Conservation (phyloP, 2,797 vertebrate species). For the Microhierax caerulescens region DNA sequence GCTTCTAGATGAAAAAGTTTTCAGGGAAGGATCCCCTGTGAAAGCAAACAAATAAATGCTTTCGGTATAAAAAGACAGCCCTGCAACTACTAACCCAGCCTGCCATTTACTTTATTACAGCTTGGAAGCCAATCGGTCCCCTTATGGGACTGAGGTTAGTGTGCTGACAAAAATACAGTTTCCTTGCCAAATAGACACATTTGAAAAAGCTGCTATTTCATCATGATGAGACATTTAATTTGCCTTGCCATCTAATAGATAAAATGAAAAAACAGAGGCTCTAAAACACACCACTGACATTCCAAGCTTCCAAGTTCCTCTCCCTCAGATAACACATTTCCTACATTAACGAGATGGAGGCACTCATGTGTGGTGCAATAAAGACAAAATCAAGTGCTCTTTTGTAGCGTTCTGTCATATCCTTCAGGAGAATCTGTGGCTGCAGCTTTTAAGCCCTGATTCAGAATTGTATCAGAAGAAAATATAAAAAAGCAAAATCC, state of each 20-base stretch:
- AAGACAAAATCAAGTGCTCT: constrained; percentile 47
- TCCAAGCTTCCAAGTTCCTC: not conserved
- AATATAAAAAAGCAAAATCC: not conserved
- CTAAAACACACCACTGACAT: not conserved
- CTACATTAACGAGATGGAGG: constrained; percentile 49
- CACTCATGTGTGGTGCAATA: constrained; percentile 57
- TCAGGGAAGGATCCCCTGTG: not conserved
- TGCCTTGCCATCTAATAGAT: constrained; percentile 35
- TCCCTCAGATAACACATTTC: constrained; percentile 45
- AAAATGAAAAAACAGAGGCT: not conserved
- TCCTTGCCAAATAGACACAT: constrained; percentile 42
- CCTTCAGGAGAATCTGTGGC: not conserved
- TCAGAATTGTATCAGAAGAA: not conserved
- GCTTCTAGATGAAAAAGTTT: not conserved
- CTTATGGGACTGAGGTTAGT: not conserved
- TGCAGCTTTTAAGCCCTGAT: not conserved
- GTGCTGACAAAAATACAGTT: not conserved
- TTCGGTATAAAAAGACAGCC: not conserved
- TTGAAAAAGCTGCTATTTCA: constrained; percentile 32
- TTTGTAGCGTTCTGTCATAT: not conserved
- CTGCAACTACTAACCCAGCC: not conserved
- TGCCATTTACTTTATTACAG: constrained; percentile 19
- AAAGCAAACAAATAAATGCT: not conserved
- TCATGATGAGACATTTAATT: constrained; percentile 35
- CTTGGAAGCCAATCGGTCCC: not conserved